Evolutionary conservation across 92 coral and sea anemone genomes (phyloP).

Genomic region (Palythoa grandis): DNA sequence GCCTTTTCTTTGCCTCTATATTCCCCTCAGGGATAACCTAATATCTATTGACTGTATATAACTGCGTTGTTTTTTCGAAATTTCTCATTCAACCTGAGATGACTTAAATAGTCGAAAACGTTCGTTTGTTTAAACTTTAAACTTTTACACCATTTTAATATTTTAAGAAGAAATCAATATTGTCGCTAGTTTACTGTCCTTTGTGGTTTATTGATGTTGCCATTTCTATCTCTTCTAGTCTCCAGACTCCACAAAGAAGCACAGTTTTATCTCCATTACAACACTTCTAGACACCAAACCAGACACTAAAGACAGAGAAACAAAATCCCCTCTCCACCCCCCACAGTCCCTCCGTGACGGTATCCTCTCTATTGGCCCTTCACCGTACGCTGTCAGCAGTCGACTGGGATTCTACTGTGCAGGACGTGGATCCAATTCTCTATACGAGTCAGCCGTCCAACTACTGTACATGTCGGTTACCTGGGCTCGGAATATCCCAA

Average conservation of each 20-base stretch:
- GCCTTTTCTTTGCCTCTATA: no score
- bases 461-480: conserved; percentile 97
- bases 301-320: conserved; percentile 34
- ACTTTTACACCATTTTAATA: no score
- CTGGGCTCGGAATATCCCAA: conserved; percentile 98
- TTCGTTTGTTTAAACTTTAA: no score
- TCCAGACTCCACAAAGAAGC: conserved; percentile 88
- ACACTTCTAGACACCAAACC: conserved; percentile 71
- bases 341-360: conserved; percentile 28
- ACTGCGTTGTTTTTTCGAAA: no score
- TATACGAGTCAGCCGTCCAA: conserved; percentile 95
- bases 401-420: conserved; percentile 1
- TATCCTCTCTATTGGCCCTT: conserved; percentile 31
- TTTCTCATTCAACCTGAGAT: no score
- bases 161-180: no score
- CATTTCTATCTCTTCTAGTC: conserved; percentile 31
- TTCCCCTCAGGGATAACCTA: no score
- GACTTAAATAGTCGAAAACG: no score
- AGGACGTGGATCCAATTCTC: conserved; percentile 52
- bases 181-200: no score
- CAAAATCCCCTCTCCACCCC: conserved; percentile 49
- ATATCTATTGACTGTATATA: no score
- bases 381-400: conserved; percentile 19
- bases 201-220: background rate
- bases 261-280: conserved; percentile 78